Conservation (phyloP, 2,113 vertebrate species). For the Daboia siamensis region DNA sequence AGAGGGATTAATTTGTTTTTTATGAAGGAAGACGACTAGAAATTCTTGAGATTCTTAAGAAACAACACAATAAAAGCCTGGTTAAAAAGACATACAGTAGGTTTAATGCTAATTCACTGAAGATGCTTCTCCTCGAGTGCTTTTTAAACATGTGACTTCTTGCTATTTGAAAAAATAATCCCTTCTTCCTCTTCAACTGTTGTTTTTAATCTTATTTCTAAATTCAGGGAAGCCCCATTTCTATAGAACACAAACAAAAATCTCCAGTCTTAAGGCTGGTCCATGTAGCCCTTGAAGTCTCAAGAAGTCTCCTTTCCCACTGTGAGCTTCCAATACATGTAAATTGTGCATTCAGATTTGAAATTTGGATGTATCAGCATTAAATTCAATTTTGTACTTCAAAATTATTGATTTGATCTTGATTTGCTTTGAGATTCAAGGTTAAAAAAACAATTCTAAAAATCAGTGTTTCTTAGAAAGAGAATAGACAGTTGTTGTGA, state of each 20-base stretch:
- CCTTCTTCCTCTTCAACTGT: not conserved
- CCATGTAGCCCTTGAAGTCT: not conserved
- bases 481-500: not conserved
- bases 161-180: not conserved
- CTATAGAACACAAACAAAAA: not conserved
- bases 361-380: not conserved
- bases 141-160: not conserved
- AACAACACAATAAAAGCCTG: conserved; percentile 1
- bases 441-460: not conserved
- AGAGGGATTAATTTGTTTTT: conserved; percentile 40
- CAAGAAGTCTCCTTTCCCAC: not conserved
- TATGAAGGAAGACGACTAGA: not conserved
- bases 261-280: not conserved
- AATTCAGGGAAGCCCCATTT: not conserved
- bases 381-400: not conserved
- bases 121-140: not conserved
- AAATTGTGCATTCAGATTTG: not conserved
- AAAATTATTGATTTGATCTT: not conserved
- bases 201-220: not conserved
- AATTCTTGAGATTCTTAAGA: conserved; percentile 31
- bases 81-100: conserved; percentile 26
- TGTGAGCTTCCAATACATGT: not conserved
- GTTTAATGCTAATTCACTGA: not conserved
- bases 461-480: not conserved
- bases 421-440: not conserved